Evolutionary conservation across 2,113 vertebrate species (phyloP), one percentile per base, ranked within the genome.

Genomic region (Aplodontia rufa): DNA sequence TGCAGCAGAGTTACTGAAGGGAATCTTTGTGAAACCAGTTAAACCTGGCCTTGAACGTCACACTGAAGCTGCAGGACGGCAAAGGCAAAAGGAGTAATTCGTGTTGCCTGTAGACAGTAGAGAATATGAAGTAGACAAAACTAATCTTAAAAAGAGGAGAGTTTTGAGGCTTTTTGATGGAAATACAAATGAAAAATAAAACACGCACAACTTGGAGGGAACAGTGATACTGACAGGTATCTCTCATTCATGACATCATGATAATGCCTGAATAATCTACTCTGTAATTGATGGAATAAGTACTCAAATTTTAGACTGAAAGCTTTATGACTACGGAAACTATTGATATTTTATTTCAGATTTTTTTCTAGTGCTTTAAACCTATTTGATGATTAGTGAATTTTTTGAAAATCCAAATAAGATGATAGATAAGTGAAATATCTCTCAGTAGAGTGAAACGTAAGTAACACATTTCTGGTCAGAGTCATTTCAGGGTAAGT

Each of bases 1-100:
- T 2, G 13, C 9, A 13, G 13, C 6, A n/a, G 0, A 1, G 14
- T 28, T 42, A 8, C 28, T 32, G n/a, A 47, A 47, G 26, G 3
- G 19, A 64, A 90, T 9, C 26, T 69, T 28, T 24, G 16, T 42
- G 64, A 66, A 72, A 47, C n/a, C 69, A 62, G 28, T 49, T 51
- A 11, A 40, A 32, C 13, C 8, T n/a, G 35, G 30, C n/a, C 35
- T 28, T 12, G 19, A 28, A 42, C 6, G 20, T 0, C 0, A 28
- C 28, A 40, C 64, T 24, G 51, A 49, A 74, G 45, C 28, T 17
- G 35, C 55, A 71, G 14, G n/a, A n/a, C 4, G 1, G 51, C 51
- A 16, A 19, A 37, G 28, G 45, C n/a, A 42, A 37, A 47, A 30
- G 20, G 1, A 40, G 3, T 82, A 14, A 10, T 53, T 80, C 68